phyloP scores from a whole-genome alignment of 2,797 vertebrate genomes.

The Chaetophractus vellerosus region DNA sequence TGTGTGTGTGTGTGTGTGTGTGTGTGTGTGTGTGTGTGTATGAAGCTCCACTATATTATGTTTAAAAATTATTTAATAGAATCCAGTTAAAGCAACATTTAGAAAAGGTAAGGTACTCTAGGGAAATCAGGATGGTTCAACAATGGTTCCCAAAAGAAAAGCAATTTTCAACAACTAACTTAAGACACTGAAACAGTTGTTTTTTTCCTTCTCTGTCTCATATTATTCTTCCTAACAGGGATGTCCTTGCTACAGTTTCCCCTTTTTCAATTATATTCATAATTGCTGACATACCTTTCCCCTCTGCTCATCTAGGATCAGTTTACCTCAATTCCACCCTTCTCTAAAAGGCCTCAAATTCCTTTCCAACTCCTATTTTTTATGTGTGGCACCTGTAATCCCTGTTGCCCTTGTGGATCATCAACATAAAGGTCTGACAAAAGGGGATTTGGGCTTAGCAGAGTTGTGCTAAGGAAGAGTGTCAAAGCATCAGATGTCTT shows the following conservation, averaged over 20 bases:
- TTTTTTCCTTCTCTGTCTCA: background rate
- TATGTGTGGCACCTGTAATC: conserved; percentile 80
- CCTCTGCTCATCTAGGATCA: conserved; percentile 61
- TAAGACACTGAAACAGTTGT: conserved; percentile 27
- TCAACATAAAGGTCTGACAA: conserved; percentile 78
- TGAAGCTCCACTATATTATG: conserved; percentile 40
- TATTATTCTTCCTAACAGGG: conserved; percentile 27
- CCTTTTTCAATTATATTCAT: background rate
- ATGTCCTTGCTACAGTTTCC: background rate
- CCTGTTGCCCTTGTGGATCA: conserved; percentile 78
- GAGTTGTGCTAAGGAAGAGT: conserved; percentile 82
- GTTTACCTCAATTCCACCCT: conserved; percentile 65
- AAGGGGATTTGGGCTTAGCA: conserved; percentile 81
- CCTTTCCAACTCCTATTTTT: conserved; percentile 55
- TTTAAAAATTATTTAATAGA: conserved; percentile 44
- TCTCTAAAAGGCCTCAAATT: conserved; percentile 69
- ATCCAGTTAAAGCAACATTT: conserved; percentile 67
- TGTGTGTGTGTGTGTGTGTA: background rate
- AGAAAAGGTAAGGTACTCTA: conserved; percentile 69
- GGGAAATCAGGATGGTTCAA: conserved; percentile 61
- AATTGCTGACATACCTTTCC: conserved; percentile 53
- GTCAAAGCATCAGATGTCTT: conserved; percentile 83
- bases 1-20: too few relatives aligned
- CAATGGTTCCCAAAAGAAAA: conserved; percentile 71
- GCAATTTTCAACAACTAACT: conserved; percentile 62